phyloP scores from a whole-genome alignment of 2,113 vertebrate species.

The Enhydra lutris region DNA sequence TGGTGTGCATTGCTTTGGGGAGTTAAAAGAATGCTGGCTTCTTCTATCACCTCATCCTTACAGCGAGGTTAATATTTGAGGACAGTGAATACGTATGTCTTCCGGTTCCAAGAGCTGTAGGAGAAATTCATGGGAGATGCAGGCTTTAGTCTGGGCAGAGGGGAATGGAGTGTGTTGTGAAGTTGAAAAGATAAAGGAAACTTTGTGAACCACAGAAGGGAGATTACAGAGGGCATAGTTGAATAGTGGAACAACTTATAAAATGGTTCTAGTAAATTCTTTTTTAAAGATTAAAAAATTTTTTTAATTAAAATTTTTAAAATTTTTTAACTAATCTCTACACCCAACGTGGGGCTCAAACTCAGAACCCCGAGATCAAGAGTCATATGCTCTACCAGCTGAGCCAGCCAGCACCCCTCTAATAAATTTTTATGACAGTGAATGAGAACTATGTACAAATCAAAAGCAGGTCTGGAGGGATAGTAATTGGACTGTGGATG shows the following conservation, averaged over 20 bases:
- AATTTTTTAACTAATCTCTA: background rate
- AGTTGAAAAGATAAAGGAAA: background rate
- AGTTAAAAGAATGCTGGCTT: background rate
- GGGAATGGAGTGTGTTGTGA: background rate
- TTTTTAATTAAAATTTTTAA: background rate
- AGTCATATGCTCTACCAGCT: background rate
- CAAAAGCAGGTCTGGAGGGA: background rate
- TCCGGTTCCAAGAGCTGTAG: background rate
- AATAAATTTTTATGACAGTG: background rate
- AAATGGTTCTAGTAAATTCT: background rate
- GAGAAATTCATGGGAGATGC: background rate
- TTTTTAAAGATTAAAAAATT: background rate
- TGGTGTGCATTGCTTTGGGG: background rate
- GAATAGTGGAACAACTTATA: background rate
- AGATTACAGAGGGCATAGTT: background rate
- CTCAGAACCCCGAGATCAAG: background rate
- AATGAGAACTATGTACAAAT: background rate
- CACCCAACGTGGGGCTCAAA: background rate
- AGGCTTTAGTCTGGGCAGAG: background rate
- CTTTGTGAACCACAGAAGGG: background rate
- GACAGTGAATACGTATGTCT: background rate
- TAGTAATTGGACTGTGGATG: background rate
- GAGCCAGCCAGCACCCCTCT: background rate
- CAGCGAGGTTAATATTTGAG: background rate
- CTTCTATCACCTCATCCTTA: background rate